Conservation (phyloP, 1,140 invertebrate species). For the Drosophila willistoni region DNA sequence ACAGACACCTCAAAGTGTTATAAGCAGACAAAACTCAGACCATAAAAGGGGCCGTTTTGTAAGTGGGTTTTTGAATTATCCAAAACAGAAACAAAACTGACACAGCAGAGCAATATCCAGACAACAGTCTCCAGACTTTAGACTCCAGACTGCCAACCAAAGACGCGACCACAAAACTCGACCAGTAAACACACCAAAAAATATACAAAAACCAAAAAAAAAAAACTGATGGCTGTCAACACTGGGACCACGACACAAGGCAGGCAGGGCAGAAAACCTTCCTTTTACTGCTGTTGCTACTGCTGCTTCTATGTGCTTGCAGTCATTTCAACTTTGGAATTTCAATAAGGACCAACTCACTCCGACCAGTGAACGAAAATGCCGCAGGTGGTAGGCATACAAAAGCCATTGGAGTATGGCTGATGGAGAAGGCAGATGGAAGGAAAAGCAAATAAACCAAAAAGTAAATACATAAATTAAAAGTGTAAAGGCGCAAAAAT, state of each 20-base stretch:
- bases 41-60: conserved; percentile 29
- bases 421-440: background rate
- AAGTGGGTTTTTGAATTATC: conserved; percentile 13
- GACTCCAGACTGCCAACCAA: background rate
- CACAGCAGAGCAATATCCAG: conserved; percentile 1
- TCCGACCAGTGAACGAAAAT: conserved; percentile 27
- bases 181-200: conserved; percentile 34
- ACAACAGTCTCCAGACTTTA: background rate
- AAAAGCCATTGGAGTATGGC: conserved; percentile 10
- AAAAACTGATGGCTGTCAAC: conserved; percentile 52
- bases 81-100: conserved; percentile 14
- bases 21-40: conserved; percentile 9
- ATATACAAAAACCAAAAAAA: background rate
- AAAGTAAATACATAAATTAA: conserved; percentile 68
- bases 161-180: conserved; percentile 48
- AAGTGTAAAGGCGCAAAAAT: conserved; percentile 55
- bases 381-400: conserved; percentile 55
- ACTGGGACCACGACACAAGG: conserved; percentile 24
- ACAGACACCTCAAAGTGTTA: conserved; percentile 29
- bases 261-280: background rate
- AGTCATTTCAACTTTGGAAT: conserved; percentile 62
- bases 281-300: background rate
- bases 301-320: conserved; percentile 32
- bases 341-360: conserved; percentile 48
- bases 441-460: conserved; percentile 52